Conservation (phyloP, 2,888 invertebrate species). For the Lucinisca nassula region DNA sequence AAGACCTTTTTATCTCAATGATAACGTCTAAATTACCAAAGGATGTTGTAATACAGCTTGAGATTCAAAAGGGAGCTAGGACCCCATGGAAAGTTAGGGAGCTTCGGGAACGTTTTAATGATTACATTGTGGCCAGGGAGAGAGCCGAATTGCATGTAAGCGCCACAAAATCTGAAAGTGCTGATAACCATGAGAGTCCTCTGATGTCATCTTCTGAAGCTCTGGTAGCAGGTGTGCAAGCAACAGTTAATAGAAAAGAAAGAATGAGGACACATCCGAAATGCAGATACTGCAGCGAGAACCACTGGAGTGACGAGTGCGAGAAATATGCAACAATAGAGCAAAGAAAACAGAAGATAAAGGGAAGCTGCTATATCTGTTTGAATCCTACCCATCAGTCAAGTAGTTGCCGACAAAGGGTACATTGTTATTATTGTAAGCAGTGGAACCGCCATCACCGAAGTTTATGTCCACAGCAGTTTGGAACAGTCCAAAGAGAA, state of each 20-base stretch:
- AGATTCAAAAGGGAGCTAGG: not conserved
- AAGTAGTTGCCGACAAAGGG: slow-evolving; percentile 16
- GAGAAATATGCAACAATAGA: not conserved
- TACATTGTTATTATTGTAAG: slow-evolving; percentile 34
- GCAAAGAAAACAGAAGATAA: not conserved
- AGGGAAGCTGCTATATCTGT: not conserved
- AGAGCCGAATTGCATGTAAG: not conserved
- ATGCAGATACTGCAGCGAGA: not conserved
- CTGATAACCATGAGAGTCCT: too few relatives aligned
- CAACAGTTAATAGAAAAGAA: not conserved
- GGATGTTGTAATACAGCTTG: not conserved
- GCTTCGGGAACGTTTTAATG: not conserved
- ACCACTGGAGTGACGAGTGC: not conserved
- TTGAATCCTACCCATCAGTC: not conserved
- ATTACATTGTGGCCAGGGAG: not conserved
- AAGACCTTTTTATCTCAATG: not conserved
- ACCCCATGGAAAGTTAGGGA: not conserved
- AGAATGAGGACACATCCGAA: not conserved
- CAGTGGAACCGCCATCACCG: slow-evolving; percentile 33
- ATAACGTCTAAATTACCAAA: not conserved
- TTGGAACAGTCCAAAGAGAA: not conserved
- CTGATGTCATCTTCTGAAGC: not conserved
- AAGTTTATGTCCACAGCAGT: slow-evolving; percentile 37
- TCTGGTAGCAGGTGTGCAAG: not conserved
- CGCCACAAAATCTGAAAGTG: too few relatives aligned